Evolutionary conservation across 2,888 invertebrate genomes (phyloP), one percentile per base, ranked within the genome.

Genomic region (Cynaeus angustus): DNA sequence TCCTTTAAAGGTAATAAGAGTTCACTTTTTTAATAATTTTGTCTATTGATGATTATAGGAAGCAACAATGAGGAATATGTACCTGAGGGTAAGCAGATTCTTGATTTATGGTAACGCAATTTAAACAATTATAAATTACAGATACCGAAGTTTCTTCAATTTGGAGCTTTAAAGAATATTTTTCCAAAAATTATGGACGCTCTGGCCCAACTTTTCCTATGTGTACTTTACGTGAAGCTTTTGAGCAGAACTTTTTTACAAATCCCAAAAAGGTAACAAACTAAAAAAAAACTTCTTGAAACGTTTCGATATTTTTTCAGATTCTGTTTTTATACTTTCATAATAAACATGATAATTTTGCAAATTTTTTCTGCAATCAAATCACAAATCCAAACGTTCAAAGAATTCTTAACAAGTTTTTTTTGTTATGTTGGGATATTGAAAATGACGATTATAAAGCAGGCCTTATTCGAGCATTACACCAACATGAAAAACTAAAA

Each of bases 361-460:
- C 80, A 1, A 53, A 75, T 33, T 73, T 74, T 52, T 79, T 81
- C 66, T 79, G 77, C 33, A 56, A 66, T 30, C 68, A 75, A 71
- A 56, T 83, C 8, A 48, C 53, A 10, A 73, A 71, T 6, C 45
- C 71, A 12, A 71, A 77, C 43, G 53, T 82, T 28, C 53, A 69
- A 7, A 38, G 71, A 14, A 64, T 80, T 45, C 56, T 81, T 9
- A 73, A 72, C 12, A 72, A 72, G 46, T 82, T 77, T 62, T 75
- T 74, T 62, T 28, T 82, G 9, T 43, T 81, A 21, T 80, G 80
- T 10, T 83, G 82, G 81, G 80, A 82, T 68, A 58, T 82, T 3
- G 74, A 75, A 21, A 72, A 78, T 10, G 53, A 73, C 13, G 61
- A 68, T 10, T 77, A 77, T 67, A 66, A 62, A 45, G 13, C 65